Conservation (phyloP, 2,888 invertebrate genomes). For the Cheilosia vulpina region DNA sequence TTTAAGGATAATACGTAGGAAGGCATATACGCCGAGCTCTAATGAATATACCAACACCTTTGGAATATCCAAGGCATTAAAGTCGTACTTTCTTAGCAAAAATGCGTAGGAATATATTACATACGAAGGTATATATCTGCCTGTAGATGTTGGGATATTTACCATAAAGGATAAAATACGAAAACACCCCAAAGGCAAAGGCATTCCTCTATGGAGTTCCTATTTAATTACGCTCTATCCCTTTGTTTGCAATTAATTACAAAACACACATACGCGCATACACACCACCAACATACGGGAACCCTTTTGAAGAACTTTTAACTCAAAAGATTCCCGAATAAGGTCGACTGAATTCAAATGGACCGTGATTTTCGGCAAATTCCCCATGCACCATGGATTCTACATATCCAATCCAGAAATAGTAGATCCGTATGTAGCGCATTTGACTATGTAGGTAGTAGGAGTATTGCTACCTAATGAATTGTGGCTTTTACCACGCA, state of each 20-base stretch:
- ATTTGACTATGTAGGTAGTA: conserved; percentile 33
- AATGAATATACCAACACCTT: too few species aligned
- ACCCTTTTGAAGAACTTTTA: conserved; percentile 9
- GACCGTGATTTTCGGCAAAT: conserved; percentile 62
- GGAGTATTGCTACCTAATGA: conserved; percentile 68
- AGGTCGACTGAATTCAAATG: conserved; percentile 53
- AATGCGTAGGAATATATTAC: too few species aligned
- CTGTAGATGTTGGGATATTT: neutral
- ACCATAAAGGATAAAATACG: conserved; percentile 36
- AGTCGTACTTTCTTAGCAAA: too few species aligned
- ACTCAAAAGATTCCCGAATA: neutral
- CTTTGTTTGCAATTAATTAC: conserved; percentile 74
- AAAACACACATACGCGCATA: conserved; percentile 22
- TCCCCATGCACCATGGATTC: conserved; percentile 8
- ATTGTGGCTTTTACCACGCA: conserved; percentile 74
- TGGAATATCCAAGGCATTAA: too few species aligned
- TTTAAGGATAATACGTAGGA: too few species aligned
- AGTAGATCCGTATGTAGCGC: conserved; percentile 52
- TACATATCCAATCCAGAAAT: conserved; percentile 41
- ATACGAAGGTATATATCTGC: neutral
- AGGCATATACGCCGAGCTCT: too few species aligned
- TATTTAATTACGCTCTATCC: conserved; percentile 75
- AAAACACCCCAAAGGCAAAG: conserved; percentile 44
- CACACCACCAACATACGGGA: conserved; percentile 12
- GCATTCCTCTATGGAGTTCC: conserved; percentile 54